phyloP scores from a whole-genome alignment of 2,888 invertebrate genomes.

The Cosmorhoe ocellata region DNA sequence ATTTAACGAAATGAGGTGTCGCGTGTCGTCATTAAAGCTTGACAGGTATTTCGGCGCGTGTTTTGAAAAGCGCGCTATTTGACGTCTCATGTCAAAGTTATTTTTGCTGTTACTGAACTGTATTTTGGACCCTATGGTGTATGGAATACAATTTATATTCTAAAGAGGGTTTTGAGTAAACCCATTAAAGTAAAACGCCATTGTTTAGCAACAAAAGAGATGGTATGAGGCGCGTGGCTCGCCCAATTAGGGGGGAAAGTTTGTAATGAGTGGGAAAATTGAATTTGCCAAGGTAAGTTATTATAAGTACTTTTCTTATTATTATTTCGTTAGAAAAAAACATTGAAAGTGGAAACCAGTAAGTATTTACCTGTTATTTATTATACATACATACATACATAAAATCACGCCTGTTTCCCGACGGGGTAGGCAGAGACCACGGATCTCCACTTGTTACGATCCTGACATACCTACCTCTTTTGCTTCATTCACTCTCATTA shows the following conservation, averaged over 20 bases:
- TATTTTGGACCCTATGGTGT: conserved; percentile 10
- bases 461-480: too few relatives aligned
- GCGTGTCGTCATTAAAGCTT: conserved; percentile 56
- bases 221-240: conserved; percentile 55
- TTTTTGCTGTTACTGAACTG: background rate
- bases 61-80: conserved; percentile 38
- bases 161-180: background rate
- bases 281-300: background rate
- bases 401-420: too few relatives aligned
- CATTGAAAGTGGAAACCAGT: too few relatives aligned
- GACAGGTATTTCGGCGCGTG: conserved; percentile 59
- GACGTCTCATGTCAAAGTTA: conserved; percentile 35
- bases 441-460: too few relatives aligned
- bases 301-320: too few relatives aligned
- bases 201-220: conserved; percentile 56
- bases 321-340: too few relatives aligned
- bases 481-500: too few relatives aligned
- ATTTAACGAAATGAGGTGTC: conserved; percentile 37
- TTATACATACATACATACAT: too few relatives aligned
- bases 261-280: conserved; percentile 54
- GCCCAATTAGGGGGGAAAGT: conserved; percentile 49
- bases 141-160: conserved; percentile 1
- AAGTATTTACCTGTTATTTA: too few relatives aligned
- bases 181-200: conserved; percentile 13
- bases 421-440: too few relatives aligned